A percentile compares a stretch with the other conserved stretches of the same genome.
Conservation (phyloP, 92 coral and sea anemone species). For the Siderastrea radians region DNA sequence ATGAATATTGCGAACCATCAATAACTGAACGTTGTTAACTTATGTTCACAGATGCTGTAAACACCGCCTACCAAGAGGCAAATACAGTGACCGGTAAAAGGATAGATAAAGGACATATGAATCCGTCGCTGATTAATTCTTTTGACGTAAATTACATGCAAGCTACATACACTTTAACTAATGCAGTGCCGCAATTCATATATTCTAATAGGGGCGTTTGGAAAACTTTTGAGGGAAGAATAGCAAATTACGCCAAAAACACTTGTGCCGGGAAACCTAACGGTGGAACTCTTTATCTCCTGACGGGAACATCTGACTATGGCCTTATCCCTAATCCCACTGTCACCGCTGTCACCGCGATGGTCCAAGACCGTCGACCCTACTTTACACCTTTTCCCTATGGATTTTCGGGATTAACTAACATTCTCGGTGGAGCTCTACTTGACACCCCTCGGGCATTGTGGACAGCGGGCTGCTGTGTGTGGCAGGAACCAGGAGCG, state of each 20-base stretch:
- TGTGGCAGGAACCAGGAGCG: slow-evolving; percentile 9
- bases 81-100: neutral
- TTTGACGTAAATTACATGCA: slow-evolving; percentile 20
- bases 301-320: slow-evolving; percentile 43
- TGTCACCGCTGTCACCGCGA: neutral
- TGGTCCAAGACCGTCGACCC: neutral
- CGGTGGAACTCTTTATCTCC: slow-evolving; percentile 2
- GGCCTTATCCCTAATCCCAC: neutral
- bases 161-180: slow-evolving; percentile 54
- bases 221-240: slow-evolving; percentile 30
- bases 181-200: slow-evolving; percentile 55
- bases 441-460: slow-evolving; percentile 37
- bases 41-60: neutral
- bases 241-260: slow-evolving; percentile 30
- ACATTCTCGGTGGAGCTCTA: neutral
- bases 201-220: slow-evolving; percentile 40
- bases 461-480: slow-evolving; percentile 66
- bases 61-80: neutral
- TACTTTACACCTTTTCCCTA: neutral
- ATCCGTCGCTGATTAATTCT: slow-evolving; percentile 55
- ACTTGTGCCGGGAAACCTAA: neutral
- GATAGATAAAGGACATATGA: slow-evolving; percentile 59
- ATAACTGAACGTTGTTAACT: too few species aligned
- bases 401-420: too few species aligned
- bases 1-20: too few species aligned